Evolutionary conservation across 2,888 invertebrate genomes (phyloP).

Genomic region (Chrysodeixis includens): DNA sequence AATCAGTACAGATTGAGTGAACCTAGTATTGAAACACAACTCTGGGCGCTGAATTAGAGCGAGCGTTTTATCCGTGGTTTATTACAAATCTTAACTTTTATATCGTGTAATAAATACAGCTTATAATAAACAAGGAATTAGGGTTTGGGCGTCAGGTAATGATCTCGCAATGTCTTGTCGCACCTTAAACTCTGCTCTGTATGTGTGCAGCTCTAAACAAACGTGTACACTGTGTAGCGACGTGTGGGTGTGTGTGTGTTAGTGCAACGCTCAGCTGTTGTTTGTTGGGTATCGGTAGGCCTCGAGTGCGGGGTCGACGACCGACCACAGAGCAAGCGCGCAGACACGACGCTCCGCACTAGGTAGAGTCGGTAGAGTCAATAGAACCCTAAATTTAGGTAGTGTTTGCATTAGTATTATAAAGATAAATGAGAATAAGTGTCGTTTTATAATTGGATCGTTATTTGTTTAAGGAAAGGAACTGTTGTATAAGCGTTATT

Average conservation of each 20-base stretch:
- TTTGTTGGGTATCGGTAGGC: conserved; percentile 77
- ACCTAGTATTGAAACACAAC: background rate
- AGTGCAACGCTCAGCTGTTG: conserved; percentile 79
- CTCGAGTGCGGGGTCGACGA: conserved; percentile 78
- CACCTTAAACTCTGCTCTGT: background rate
- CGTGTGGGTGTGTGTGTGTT: conserved; percentile 57
- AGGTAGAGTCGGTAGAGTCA: background rate
- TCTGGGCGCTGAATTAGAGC: background rate
- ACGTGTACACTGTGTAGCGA: conserved; percentile 13
- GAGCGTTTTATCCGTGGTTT: background rate
- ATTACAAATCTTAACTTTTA: conserved; percentile 4
- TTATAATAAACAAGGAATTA: background rate
- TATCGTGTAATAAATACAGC: background rate
- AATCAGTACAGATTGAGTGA: too few species aligned
- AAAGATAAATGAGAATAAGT: background rate
- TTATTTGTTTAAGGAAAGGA: background rate
- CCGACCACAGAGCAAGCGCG: conserved; percentile 66
- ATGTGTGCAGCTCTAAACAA: conserved; percentile 38
- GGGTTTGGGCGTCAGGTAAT: background rate
- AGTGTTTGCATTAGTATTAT: conserved; percentile 5
- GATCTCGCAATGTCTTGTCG: conserved; percentile 1
- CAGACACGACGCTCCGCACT: conserved; percentile 43
- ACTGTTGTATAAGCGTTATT: background rate
- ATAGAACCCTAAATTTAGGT: background rate
- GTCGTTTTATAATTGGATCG: background rate